A percentile compares a stretch with the other conserved stretches of the same genome.
Evolutionary conservation across 2,113 vertebrate species (phyloP).

Genomic region (Heteronetta atricapilla): DNA sequence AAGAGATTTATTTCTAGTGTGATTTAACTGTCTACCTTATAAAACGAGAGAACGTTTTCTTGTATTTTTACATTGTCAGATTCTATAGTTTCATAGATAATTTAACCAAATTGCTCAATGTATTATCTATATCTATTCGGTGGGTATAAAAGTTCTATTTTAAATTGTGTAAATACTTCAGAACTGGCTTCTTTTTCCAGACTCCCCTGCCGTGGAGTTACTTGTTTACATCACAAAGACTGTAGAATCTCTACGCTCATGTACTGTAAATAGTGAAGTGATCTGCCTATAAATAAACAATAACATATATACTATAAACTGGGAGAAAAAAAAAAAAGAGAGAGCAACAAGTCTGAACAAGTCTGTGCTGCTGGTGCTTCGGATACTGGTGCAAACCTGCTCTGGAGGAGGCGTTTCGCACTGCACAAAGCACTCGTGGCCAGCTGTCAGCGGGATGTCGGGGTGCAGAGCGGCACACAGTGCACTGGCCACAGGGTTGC

Average conservation of each 20-base stretch:
- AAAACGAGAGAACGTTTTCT: conserved; percentile 94
- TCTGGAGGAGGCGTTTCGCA: background rate
- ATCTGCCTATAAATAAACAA: conserved; percentile 96
- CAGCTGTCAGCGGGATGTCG: background rate
- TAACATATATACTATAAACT: conserved; percentile 82
- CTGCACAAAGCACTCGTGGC: background rate
- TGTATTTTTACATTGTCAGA: conserved; percentile 99
- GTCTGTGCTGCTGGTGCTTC: conserved; percentile 13
- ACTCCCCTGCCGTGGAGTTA: conserved; percentile 86
- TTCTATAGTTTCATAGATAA: conserved; percentile 99
- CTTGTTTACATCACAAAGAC: conserved; percentile 99
- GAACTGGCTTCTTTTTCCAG: conserved; percentile 96
- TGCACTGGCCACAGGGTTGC: background rate
- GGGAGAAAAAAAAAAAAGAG: conserved; percentile 43
- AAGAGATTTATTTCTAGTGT: conserved; percentile 85
- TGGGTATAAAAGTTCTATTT: conserved; percentile 99
- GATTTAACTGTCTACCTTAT: conserved; percentile 93
- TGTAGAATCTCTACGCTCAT: conserved; percentile 99
- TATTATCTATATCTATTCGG: conserved; percentile 90
- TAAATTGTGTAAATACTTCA: conserved; percentile 99
- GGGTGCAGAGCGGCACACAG: too few relatives aligned
- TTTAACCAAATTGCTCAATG: conserved; percentile 94
- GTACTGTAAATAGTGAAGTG: conserved; percentile 98
- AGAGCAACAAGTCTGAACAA: conserved; percentile 25
- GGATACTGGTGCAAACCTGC: background rate